Evolutionary conservation across 64 coral and sea anemone genomes (phyloP).

Genomic region (Platygyra sinensis): DNA sequence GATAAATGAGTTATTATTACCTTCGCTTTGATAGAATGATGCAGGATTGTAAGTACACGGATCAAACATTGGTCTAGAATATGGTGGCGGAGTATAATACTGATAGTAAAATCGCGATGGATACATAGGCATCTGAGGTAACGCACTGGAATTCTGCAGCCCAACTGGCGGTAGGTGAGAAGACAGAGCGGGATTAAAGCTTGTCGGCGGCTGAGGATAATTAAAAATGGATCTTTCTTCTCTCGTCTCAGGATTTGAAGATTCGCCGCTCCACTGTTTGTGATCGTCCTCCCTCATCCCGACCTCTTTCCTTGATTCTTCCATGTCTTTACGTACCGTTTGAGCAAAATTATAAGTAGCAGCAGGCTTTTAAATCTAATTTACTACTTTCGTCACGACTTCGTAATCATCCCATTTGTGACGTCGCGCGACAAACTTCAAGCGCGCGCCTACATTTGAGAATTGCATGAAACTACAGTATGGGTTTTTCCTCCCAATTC

Average conservation of each 20-base stretch:
- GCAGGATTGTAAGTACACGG: not conserved
- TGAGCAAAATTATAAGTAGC: not conserved
- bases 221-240: constrained; percentile 11
- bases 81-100: constrained; percentile 32
- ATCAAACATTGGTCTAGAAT: constrained; percentile 38
- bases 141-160: constrained; percentile 19
- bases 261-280: constrained; percentile 18
- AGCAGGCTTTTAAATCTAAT: not conserved
- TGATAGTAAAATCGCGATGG: constrained; percentile 65
- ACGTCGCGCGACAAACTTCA: not conserved
- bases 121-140: constrained; percentile 48
- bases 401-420: constrained; percentile 4
- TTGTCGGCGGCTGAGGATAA: not conserved
- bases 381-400: constrained; percentile 3
- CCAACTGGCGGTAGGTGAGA: constrained; percentile 2
- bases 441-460: not conserved
- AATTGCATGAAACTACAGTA: not conserved
- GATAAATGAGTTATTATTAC: constrained; percentile 28
- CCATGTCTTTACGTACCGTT: not conserved
- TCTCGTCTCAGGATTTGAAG: constrained; percentile 31
- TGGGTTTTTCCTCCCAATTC: no score
- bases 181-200: not conserved
- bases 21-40: constrained; percentile 41
- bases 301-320: constrained; percentile 23
- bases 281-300: not conserved